Evolutionary conservation across 2,113 vertebrate genomes (phyloP), one percentile per base, ranked within the genome.

Genomic region (Myxocyprinus asiaticus): DNA sequence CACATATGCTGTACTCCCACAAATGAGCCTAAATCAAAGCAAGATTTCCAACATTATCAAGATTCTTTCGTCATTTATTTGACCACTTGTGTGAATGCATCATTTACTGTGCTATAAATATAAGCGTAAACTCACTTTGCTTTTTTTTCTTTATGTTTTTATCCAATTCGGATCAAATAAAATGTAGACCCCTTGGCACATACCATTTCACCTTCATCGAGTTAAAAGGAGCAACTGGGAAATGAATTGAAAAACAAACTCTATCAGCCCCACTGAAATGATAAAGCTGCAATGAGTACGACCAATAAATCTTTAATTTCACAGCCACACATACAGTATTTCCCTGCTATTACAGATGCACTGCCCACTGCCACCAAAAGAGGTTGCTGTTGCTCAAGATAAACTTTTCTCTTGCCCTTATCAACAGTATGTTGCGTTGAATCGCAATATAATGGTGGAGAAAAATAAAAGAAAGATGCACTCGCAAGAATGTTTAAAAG

Each of bases 351-450:
- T 87, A 84, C 69, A 58, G 79, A 56, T 55, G 51, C 67, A 51
- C 72, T 70, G 11, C 86, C 69, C 85, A 61, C 77, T 77, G 42
- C 7, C 67, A 85, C 88, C 94, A 93, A 93, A 94, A 96, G 95
- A 94, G 94, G 94, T 88, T 86, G 92, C 90, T 90, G 74, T 90
- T 90, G 90, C 82, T 89, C 79, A 90, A 83, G 81, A 81, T 81
- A 90, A 90, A 87, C 87, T 86, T 85, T 78, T 78, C 56, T 79
- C 77, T 33, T 85, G 53, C 71, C 86, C 81, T 7, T 65, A 58
- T 74, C 77, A 59, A 66, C 51, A 59, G 47, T 43, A 58, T 66
- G 50, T 48, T 74, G 15, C 63, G 66, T 76, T 44, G 14, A 72
- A 65, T 78, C 74, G 12, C 48, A n/a, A 53, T 44, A n/a, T 65